These are phyloP conservation scores for Mixornis gularis DNA, from an alignment of 2,113 vertebrate species.

Conservation along the genomic window DNA sequence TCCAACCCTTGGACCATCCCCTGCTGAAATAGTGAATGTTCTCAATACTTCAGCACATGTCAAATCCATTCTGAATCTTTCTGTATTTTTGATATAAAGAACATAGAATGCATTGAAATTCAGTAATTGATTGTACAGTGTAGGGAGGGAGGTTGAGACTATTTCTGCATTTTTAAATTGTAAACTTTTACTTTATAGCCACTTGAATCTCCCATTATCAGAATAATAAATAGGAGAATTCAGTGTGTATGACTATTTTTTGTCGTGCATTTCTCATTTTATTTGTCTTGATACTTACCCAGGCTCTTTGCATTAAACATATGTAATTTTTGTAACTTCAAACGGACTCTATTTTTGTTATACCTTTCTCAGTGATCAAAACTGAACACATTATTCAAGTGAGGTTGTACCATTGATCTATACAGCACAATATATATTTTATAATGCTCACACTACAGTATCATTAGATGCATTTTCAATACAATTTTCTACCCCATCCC, in stretches of 20 bases:
- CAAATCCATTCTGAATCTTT: neutral
- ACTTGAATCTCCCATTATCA: neutral
- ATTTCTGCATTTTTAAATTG: neutral
- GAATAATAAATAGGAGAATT: neutral
- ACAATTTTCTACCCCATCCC: neutral
- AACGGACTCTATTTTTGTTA: neutral
- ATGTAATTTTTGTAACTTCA: neutral
- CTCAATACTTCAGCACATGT: neutral
- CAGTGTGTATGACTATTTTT: neutral
- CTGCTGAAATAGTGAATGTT: neutral
- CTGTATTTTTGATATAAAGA: neutral
- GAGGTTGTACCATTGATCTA: neutral
- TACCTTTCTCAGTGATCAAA: neutral
- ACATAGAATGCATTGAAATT: neutral
- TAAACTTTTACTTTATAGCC: neutral
- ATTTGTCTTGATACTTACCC: neutral
- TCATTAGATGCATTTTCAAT: conserved; percentile 6
- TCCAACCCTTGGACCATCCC: neutral
- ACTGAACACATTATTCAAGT: neutral
- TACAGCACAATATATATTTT: neutral
- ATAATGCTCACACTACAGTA: neutral
- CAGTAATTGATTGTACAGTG: neutral
- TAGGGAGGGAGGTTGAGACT: neutral
- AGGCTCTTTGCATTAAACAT: neutral
- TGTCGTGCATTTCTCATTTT: neutral